phyloP scores from a whole-genome alignment of 2,797 vertebrate genomes.

The Chiroxiphia lanceolata region DNA sequence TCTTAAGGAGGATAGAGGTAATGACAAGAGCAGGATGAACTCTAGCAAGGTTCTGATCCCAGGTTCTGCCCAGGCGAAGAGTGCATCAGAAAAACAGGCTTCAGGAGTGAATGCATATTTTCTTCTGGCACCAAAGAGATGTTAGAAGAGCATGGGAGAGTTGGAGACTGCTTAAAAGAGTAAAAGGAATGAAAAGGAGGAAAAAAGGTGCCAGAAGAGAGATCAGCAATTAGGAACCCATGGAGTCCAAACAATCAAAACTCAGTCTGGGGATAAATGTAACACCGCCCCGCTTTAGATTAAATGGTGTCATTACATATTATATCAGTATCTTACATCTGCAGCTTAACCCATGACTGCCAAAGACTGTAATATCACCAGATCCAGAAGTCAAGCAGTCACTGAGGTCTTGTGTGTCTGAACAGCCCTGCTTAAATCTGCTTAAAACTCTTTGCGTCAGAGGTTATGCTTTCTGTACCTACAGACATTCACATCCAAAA shows the following conservation, averaged over 20 bases:
- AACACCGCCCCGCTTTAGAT: background rate
- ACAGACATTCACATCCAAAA: background rate
- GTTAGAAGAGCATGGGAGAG: background rate
- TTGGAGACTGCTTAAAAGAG: background rate
- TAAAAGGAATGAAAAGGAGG: background rate
- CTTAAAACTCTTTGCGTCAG: background rate
- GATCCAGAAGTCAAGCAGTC: background rate
- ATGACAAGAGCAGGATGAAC: background rate
- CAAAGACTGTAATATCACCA: background rate
- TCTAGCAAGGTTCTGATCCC: background rate
- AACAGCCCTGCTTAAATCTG: background rate
- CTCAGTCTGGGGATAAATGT: background rate
- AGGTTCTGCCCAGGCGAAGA: background rate
- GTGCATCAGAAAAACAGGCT: background rate
- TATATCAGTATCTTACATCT: background rate
- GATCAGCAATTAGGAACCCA: background rate
- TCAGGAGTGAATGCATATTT: background rate
- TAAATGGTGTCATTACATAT: background rate
- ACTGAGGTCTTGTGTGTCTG: background rate
- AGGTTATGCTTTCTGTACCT: background rate
- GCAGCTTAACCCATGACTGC: background rate
- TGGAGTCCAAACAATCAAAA: background rate
- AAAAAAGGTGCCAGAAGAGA: background rate
- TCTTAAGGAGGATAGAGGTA: background rate
- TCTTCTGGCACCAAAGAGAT: background rate